Evolutionary conservation across 2,113 vertebrate genomes (phyloP).

Genomic region (Uria lomvia): DNA sequence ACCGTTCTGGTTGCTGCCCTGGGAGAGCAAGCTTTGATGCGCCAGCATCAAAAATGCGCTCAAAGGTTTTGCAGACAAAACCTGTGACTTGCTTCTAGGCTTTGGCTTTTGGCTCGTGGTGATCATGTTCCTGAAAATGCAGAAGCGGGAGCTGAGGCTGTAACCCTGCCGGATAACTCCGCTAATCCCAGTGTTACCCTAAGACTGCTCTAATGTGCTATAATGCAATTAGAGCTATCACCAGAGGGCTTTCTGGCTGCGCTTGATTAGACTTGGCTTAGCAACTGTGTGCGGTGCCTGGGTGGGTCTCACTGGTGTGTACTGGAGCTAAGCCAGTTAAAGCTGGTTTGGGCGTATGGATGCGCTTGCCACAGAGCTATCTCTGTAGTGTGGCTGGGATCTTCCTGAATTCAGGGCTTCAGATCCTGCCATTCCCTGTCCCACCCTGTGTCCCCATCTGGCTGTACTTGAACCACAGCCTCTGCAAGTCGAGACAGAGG

Average conservation of each 20-base stretch:
- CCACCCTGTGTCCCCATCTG: not conserved
- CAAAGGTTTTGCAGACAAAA: not conserved
- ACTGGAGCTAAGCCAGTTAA: not conserved
- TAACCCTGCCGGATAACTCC: not conserved
- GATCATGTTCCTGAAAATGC: not conserved
- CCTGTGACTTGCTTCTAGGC: not conserved
- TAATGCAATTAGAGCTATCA: constrained; percentile 40
- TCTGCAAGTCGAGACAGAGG: not conserved
- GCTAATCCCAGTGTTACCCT: not conserved
- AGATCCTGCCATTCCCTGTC: not conserved
- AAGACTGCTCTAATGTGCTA: constrained; percentile 3
- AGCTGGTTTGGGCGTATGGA: not conserved
- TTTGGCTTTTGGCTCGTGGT: not conserved
- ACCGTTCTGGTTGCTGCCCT: not conserved
- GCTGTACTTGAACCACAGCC: not conserved
- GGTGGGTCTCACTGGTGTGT: not conserved
- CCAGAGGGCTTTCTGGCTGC: constrained; percentile 4
- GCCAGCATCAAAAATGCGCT: not conserved
- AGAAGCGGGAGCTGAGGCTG: not conserved
- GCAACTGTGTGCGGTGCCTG: accelerated
- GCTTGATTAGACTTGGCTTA: not conserved
- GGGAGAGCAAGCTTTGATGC: not conserved
- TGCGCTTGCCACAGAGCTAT: not conserved
- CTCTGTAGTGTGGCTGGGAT: not conserved
- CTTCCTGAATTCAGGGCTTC: not conserved